A percentile compares a stretch with the other conserved stretches of the same genome.
phyloP scores from a whole-genome alignment of 2,113 vertebrate genomes.

The Poicephalus gulielmi region DNA sequence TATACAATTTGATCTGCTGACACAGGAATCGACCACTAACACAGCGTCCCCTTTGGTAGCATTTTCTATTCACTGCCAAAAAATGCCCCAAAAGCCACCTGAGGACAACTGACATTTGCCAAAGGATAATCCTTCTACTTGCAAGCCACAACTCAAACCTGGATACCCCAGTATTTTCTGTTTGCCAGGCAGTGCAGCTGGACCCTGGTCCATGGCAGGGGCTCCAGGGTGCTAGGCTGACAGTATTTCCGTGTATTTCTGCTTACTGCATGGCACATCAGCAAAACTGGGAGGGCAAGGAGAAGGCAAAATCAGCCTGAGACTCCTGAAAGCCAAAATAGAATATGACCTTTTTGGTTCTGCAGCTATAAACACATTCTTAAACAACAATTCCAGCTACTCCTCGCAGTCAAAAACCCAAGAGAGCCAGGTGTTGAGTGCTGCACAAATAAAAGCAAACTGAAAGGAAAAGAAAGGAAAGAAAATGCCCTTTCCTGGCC shows the following conservation, averaged over 20 bases:
- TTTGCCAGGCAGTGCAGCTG: not conserved
- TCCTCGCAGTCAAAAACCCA: not conserved
- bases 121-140: not conserved
- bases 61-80: not conserved
- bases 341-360: slow-evolving; percentile 52
- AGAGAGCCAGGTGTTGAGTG: slow-evolving; percentile 22
- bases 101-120: not conserved
- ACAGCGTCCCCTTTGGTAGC: not conserved
- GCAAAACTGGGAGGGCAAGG: slow-evolving; percentile 18
- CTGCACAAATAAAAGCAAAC: not conserved
- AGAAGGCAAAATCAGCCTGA: slow-evolving; percentile 24
- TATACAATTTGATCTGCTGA: not conserved
- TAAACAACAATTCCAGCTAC: slow-evolving; percentile 18
- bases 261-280: slow-evolving; percentile 33
- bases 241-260: not conserved
- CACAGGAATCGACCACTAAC: not conserved
- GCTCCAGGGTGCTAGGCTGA: not conserved
- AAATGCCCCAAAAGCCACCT: not conserved
- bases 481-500: not conserved
- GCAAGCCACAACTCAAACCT: not conserved
- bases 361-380: slow-evolving; percentile 44
- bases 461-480: not conserved
- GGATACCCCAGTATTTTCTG: not conserved
- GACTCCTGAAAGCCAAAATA: slow-evolving; percentile 51
- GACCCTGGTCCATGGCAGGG: not conserved